phyloP scores from a whole-genome alignment of 2,113 vertebrate species.

The Megaceryle torquata region DNA sequence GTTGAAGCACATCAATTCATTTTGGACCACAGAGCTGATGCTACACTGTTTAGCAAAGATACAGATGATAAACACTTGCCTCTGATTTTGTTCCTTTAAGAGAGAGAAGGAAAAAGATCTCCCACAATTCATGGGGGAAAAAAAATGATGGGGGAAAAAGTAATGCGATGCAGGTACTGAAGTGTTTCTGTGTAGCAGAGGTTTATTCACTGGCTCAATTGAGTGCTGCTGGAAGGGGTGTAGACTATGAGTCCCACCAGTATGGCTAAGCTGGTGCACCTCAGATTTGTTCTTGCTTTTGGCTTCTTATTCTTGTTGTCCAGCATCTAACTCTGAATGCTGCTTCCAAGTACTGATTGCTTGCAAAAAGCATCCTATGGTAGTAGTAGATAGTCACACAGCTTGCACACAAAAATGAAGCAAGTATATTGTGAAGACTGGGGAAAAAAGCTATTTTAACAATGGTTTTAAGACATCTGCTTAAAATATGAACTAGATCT shows the following conservation, averaged over 20 bases:
- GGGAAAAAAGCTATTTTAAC: background rate
- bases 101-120: background rate
- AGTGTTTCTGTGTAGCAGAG: background rate
- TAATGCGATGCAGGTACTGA: rapidly evolving
- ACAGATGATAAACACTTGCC: background rate
- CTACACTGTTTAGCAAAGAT: background rate
- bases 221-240: background rate
- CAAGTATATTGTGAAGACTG: background rate
- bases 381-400: background rate
- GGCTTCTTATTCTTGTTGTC: background rate
- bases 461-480: background rate
- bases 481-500: background rate
- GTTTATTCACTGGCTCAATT: background rate
- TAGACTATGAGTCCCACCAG: rapidly evolving
- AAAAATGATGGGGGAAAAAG: background rate
- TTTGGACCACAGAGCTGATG: background rate
- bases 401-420: background rate
- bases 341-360: background rate
- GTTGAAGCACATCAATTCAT: background rate
- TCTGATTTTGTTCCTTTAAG: background rate
- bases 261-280: rapidly evolving
- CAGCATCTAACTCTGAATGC: background rate
- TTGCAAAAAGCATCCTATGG: background rate
- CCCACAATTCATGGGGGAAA: background rate
- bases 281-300: background rate